phyloP scores from a whole-genome alignment of 2,113 vertebrate species.

The Pangasianodon gigas region DNA sequence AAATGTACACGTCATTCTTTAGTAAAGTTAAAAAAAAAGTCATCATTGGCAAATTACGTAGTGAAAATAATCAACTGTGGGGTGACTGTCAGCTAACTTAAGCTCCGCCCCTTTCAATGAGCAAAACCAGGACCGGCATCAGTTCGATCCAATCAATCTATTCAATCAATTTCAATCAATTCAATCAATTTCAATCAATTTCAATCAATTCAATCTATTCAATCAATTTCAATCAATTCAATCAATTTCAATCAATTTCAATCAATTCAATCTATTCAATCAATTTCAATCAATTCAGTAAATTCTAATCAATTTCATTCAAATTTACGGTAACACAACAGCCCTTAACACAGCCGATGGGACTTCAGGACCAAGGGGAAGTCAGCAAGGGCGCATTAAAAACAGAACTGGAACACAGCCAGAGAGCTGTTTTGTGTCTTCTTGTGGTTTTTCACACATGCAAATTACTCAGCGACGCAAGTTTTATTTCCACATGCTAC shows the following conservation, averaged over 20 bases:
- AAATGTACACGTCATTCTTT: neutral
- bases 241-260: neutral
- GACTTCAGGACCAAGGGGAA: neutral
- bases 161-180: neutral
- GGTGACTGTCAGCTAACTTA: neutral
- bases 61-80: neutral
- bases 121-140: neutral
- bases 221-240: neutral
- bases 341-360: neutral
- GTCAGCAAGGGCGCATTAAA: neutral
- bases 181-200: neutral
- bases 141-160: neutral
- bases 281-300: neutral
- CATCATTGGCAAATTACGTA: neutral
- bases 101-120: neutral
- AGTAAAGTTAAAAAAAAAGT: neutral
- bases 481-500: constrained; percentile 68
- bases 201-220: neutral
- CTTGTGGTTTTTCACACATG: constrained; percentile 66
- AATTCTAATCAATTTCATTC: neutral
- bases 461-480: constrained; percentile 60
- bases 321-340: neutral
- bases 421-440: constrained; percentile 59
- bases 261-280: neutral
- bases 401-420: neutral